Conservation (phyloP, 2,113 vertebrate genomes). For the Melanotaenia duboulayi region DNA sequence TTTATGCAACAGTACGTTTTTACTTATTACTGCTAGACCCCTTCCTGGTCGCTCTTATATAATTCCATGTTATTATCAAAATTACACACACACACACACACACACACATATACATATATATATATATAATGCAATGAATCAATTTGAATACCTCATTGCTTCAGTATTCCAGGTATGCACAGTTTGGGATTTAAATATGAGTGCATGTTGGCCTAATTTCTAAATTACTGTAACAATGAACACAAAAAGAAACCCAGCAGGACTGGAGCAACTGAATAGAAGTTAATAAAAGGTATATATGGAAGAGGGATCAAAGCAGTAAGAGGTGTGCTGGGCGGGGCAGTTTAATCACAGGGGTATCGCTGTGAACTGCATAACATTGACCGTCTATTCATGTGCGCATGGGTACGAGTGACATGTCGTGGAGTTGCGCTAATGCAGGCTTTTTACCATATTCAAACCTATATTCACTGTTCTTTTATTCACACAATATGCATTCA, state of each 20-base stretch:
- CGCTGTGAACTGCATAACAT: constrained; percentile 24
- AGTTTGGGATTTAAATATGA: not conserved
- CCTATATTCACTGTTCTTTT: constrained; percentile 32
- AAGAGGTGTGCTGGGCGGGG: not conserved
- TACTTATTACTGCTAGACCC: no score
- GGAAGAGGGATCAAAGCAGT: not conserved
- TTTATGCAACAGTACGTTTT: no score
- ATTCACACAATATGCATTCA: constrained; percentile 47
- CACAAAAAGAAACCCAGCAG: not conserved
- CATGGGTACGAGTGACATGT: not conserved
- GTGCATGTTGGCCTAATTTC: not conserved
- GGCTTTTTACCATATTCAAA: constrained; percentile 12
- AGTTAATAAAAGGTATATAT: not conserved
- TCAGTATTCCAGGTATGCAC: not conserved
- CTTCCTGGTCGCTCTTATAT: no score
- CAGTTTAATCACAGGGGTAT: constrained; percentile 27
- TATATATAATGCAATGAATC: no score
- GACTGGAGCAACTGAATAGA: not conserved
- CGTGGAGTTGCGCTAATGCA: not conserved
- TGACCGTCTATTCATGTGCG: constrained; percentile 13
- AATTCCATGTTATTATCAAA: no score
- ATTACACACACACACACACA: no score
- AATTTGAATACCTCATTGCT: not conserved
- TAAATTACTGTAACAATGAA: not conserved
- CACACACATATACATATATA: no score